Percentiles rank a stretch among this genome's conserved stretches.
phyloP scores from a whole-genome alignment of 2,113 vertebrate species.

The Corydoras sp. region DNA sequence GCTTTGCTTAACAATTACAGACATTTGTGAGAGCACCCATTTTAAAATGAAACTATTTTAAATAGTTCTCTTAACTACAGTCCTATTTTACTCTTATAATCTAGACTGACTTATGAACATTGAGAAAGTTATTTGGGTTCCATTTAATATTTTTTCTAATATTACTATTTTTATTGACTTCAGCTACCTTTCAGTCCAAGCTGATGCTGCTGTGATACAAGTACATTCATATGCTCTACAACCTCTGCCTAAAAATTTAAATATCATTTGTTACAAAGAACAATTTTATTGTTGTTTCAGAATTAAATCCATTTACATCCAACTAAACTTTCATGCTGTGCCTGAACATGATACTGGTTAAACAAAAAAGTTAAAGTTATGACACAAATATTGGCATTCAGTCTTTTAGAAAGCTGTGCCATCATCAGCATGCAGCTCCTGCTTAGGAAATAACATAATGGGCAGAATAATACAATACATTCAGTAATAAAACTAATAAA shows the following conservation, averaged over 20 bases:
- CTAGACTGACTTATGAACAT: too few species aligned
- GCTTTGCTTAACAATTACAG: too few species aligned
- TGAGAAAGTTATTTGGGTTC: too few species aligned
- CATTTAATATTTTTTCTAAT: too few species aligned
- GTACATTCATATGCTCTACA: too few species aligned
- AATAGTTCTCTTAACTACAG: too few species aligned
- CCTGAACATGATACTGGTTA: constrained; percentile 7
- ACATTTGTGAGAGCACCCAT: too few species aligned
- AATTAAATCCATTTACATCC: constrained; percentile 66
- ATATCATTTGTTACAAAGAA: constrained; percentile 52
- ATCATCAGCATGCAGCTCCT: constrained; percentile 20
- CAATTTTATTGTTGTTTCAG: constrained; percentile 77
- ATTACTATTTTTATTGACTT: too few species aligned
- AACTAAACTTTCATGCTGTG: constrained; percentile 57
- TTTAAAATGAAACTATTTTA: too few species aligned
- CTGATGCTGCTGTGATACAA: too few species aligned
- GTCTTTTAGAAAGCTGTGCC: background rate
- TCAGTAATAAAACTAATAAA: background rate
- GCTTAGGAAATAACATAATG: background rate
- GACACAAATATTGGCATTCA: constrained; percentile 8
- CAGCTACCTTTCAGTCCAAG: too few species aligned
- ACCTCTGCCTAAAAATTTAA: background rate
- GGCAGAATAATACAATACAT: background rate
- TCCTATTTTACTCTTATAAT: too few species aligned
- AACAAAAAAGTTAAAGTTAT: background rate